A percentile compares a stretch with the other conserved stretches of the same genome.
These are phyloP conservation scores for Platyscapa corneri DNA, from an alignment of 1,140 invertebrate species.

Conservation along the genomic window DNA sequence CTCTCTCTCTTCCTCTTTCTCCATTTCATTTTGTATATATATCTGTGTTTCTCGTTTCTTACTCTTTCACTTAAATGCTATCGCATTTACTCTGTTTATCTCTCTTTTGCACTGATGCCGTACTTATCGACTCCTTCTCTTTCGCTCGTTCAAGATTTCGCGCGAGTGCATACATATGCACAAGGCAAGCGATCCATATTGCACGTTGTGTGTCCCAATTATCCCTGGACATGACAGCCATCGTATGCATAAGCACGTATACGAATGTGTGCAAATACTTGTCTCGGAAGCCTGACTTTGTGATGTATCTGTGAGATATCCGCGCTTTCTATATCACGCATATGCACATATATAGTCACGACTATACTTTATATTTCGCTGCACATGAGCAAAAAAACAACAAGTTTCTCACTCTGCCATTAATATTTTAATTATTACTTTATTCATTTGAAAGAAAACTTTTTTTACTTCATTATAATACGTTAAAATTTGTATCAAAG, in stretches of 20 bases:
- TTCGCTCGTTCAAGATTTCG: slow-evolving; percentile 11
- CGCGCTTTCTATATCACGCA: slow-evolving; percentile 20
- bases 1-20: too few species aligned
- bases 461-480: not conserved
- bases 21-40: not conserved
- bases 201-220: slow-evolving; percentile 62
- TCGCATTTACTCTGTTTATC: slow-evolving; percentile 23
- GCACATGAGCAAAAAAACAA: not conserved
- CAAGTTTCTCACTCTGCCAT: not conserved
- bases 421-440: slow-evolving; percentile 1
- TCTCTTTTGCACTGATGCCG: not conserved
- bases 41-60: not conserved
- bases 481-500: not conserved
- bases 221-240: slow-evolving; percentile 67
- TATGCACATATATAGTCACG: not conserved
- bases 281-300: slow-evolving; percentile 14
- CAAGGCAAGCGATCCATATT: slow-evolving; percentile 49
- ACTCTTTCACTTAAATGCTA: slow-evolving; percentile 7
- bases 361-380: too few species aligned
- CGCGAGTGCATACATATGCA: slow-evolving; percentile 10
- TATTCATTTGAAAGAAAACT: too few species aligned
- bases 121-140: not conserved
- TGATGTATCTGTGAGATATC: not conserved
- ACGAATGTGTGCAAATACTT: not conserved
- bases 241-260: too few species aligned